Percentiles rank a stretch among this genome's conserved stretches.
Conservation (phyloP, 2,888 invertebrate species). For the Folsomia manolachei region DNA sequence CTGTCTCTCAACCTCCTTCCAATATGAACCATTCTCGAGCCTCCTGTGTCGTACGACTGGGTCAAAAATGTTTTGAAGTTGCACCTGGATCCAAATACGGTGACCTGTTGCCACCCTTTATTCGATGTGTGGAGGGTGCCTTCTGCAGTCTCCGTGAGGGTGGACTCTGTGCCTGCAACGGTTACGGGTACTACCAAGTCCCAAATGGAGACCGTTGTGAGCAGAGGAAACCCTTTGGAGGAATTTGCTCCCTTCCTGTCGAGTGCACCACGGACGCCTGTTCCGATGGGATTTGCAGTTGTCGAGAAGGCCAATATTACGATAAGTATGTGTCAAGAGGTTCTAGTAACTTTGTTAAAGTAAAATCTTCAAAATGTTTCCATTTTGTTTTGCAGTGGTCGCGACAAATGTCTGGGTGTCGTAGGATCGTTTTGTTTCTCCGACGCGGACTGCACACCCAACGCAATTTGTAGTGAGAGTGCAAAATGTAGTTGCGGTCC, state of each 20-base stretch:
- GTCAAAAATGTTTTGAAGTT: constrained; percentile 44
- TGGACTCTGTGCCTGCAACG: constrained; percentile 41
- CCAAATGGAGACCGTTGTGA: constrained; percentile 31
- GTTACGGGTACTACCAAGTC: constrained; percentile 35
- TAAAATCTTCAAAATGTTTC: neutral
- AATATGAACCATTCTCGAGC: constrained; percentile 23
- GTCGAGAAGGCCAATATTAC: constrained; percentile 40
- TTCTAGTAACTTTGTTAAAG: too few relatives aligned
- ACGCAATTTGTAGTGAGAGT: constrained; percentile 31
- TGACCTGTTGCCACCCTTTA: constrained; percentile 37
- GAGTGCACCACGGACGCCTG: constrained; percentile 41
- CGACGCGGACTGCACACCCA: constrained; percentile 40
- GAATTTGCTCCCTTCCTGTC: constrained; percentile 26
- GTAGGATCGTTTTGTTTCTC: constrained; percentile 34
- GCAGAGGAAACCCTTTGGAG: constrained; percentile 35
- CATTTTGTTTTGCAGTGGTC: neutral
- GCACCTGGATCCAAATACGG: constrained; percentile 34
- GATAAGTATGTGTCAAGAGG: constrained; percentile 24
- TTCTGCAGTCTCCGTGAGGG: constrained; percentile 43
- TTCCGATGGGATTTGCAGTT: constrained; percentile 33
- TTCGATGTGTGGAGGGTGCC: constrained; percentile 39
- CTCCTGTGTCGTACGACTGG: constrained; percentile 37
- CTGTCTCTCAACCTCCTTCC: neutral
- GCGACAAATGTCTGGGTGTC: constrained; percentile 34
- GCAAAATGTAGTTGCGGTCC: constrained; percentile 33